phyloP scores from a whole-genome alignment of 2,797 vertebrate genomes.

The Xiphophorus birchmanni region DNA sequence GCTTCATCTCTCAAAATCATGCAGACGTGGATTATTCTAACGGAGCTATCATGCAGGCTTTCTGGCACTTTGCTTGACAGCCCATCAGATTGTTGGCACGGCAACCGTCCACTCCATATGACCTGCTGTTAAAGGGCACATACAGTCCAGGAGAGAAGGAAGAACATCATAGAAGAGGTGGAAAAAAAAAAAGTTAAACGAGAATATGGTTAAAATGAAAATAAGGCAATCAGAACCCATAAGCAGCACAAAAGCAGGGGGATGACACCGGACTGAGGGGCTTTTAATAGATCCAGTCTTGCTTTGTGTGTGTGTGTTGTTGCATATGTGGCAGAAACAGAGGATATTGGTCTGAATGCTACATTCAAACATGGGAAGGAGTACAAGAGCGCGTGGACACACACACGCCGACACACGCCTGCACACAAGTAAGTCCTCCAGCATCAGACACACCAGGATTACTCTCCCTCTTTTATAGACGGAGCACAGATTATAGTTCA shows the following conservation, averaged over 20 bases:
- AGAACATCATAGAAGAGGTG: slow-evolving; percentile 21
- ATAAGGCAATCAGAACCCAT: slow-evolving; percentile 9
- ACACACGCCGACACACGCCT: slow-evolving; percentile 5
- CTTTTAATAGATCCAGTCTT: slow-evolving; percentile 55
- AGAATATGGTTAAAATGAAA: slow-evolving; percentile 21
- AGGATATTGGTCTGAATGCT: slow-evolving; percentile 16
- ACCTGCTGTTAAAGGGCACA: slow-evolving; percentile 31
- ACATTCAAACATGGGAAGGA: slow-evolving; percentile 41
- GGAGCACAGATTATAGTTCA: slow-evolving; percentile 55
- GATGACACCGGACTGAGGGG: slow-evolving; percentile 62
- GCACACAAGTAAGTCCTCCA: slow-evolving; percentile 40
- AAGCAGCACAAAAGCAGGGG: slow-evolving; percentile 42
- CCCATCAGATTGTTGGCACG: slow-evolving; percentile 37
- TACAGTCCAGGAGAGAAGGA: slow-evolving; percentile 12
- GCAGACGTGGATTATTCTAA: slow-evolving; percentile 50
- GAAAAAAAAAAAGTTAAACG: slow-evolving; percentile 27
- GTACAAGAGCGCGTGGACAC: slow-evolving; percentile 23
- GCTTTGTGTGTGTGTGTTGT: slow-evolving; percentile 12
- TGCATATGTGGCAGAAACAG: slow-evolving; percentile 10
- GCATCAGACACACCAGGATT: slow-evolving; percentile 68
- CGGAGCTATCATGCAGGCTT: slow-evolving; percentile 25
- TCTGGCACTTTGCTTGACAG: slow-evolving; percentile 39
- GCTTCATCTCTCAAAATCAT: slow-evolving; percentile 42
- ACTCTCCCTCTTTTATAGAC: slow-evolving; percentile 29
- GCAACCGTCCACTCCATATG: slow-evolving; percentile 29